Conservation (phyloP, 92 coral and sea anemone genomes). For the Phenganax marumi region DNA sequence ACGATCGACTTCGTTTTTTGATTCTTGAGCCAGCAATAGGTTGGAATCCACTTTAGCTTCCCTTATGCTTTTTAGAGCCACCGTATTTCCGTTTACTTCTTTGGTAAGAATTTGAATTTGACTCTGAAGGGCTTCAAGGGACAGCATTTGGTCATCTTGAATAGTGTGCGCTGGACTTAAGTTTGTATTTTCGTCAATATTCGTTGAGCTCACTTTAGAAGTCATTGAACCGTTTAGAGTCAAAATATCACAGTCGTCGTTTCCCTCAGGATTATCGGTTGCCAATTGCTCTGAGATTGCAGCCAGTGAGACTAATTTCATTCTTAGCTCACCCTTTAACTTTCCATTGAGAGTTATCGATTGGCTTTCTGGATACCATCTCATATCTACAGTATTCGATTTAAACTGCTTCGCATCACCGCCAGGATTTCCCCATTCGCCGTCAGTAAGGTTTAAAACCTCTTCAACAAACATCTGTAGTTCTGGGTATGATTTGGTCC, state of each 20-base stretch:
- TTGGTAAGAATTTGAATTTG: constrained; percentile 6
- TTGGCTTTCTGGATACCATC: neutral
- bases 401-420: neutral
- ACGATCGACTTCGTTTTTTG: constrained; percentile 4
- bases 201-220: neutral
- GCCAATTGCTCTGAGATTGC: neutral
- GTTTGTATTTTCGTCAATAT: neutral
- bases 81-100: constrained; percentile 15
- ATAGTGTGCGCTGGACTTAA: neutral
- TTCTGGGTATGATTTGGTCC: neutral
- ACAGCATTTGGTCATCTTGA: constrained; percentile 6
- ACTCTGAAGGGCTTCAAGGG: neutral
- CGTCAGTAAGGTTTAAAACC: neutral
- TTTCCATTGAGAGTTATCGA: neutral
- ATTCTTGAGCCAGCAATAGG: constrained; percentile 2
- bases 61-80: constrained; percentile 6
- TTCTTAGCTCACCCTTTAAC: neutral
- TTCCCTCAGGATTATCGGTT: neutral
- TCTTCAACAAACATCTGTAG: neutral
- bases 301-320: neutral
- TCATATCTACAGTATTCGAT: neutral
- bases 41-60: constrained; percentile 8
- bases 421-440: neutral
- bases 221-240: neutral
- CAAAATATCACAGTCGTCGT: neutral